These are phyloP conservation scores for Gymnocheta viridis DNA, from an alignment of 2,888 invertebrate genomes.

Conservation along the genomic window DNA sequence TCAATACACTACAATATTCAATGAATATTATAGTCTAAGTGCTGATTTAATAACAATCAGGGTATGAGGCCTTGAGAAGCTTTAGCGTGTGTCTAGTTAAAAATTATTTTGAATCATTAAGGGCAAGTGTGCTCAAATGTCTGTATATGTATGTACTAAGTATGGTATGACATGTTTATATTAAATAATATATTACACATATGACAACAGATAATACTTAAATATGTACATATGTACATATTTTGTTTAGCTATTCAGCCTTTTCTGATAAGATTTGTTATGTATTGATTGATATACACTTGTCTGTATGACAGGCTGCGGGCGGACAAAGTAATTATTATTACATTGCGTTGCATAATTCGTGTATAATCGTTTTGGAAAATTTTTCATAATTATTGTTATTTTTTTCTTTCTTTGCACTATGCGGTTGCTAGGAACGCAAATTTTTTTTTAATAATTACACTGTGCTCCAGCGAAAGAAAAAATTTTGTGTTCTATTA, in stretches of 20 bases:
- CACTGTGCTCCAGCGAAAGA: too few relatives aligned
- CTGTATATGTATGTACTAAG: not conserved
- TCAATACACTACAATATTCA: not conserved
- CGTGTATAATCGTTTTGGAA: constrained; percentile 27
- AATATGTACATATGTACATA: not conserved
- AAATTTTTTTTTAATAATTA: too few relatives aligned
- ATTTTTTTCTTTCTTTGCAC: not conserved
- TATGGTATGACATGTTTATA: constrained; percentile 11
- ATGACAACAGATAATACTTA: not conserved
- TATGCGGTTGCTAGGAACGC: not conserved
- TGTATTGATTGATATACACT: constrained; percentile 11
- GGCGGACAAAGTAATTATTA: too few relatives aligned
- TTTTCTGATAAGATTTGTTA: constrained; percentile 36
- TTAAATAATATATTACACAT: not conserved
- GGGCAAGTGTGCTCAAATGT: not conserved
- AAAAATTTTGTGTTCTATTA: not conserved
- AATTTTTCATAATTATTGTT: not conserved
- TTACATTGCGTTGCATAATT: not conserved
- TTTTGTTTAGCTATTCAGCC: not conserved
- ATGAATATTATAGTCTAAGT: constrained; percentile 30
- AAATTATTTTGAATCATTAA: constrained; percentile 7
- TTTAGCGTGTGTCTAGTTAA: constrained; percentile 48
- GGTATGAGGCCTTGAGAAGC: constrained; percentile 45
- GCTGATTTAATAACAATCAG: constrained; percentile 47
- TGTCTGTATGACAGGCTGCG: constrained; percentile 8